Evolutionary conservation across 1,140 invertebrate genomes (phyloP).

Genomic region (Pseudobourletiella spinata): DNA sequence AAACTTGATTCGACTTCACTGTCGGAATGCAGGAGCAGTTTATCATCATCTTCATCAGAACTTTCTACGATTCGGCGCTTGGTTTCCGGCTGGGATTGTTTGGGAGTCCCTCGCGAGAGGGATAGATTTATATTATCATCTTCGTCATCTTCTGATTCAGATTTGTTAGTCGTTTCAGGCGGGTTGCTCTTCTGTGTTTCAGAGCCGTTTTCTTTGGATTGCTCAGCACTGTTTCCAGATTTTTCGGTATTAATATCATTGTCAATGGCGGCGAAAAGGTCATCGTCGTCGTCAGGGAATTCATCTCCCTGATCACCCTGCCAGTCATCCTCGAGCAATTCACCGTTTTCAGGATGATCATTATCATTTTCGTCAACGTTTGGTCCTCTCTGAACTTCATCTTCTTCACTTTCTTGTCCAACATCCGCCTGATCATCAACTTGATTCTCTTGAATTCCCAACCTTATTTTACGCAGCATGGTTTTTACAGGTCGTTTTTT

Average conservation of each 20-base stretch:
- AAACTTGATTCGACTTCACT: no score
- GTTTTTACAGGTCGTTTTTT: constrained; percentile 55
- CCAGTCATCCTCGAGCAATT: background rate
- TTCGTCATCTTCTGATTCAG: background rate
- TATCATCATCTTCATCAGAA: background rate
- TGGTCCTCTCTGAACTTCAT: background rate
- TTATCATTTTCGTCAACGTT: background rate
- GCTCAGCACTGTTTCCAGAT: background rate
- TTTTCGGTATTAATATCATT: background rate
- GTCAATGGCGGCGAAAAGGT: background rate
- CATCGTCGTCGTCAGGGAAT: constrained; percentile 1
- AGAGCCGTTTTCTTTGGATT: background rate
- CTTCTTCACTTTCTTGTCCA: background rate
- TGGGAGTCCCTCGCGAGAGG: no score
- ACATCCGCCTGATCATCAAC: background rate
- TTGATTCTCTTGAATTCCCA: constrained; percentile 49
- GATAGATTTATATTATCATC: background rate
- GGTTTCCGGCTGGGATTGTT: no score
- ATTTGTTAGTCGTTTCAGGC: no score
- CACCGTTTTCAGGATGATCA: background rate
- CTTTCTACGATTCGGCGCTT: background rate
- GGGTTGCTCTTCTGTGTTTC: no score
- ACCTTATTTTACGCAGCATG: constrained; percentile 51
- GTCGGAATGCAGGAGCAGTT: no score
- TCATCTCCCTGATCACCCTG: background rate